These are phyloP conservation scores for Drosophila atripex DNA, from an alignment of 2,888 invertebrate genomes.

Conservation along the genomic window DNA sequence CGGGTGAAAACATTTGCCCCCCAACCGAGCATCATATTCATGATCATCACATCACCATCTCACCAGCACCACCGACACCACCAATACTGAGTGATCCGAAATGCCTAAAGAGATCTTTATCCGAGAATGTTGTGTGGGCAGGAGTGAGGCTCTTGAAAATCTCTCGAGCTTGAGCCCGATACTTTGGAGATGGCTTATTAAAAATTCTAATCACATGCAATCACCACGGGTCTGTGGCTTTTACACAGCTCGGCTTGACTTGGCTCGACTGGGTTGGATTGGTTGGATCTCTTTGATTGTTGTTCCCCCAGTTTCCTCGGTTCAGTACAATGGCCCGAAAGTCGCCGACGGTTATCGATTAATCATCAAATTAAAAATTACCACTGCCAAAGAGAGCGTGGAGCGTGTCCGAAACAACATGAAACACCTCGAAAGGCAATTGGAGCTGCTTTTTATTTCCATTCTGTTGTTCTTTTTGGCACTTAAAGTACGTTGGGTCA, in stretches of 20 bases:
- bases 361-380: constrained; percentile 75
- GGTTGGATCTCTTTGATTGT: constrained; percentile 30
- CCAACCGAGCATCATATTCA: constrained; percentile 30
- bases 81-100: constrained; percentile 31
- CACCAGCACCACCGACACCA: neutral
- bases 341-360: constrained; percentile 78
- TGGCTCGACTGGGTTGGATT: too few species aligned
- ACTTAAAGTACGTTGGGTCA: constrained; percentile 39
- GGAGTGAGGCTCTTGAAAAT: constrained; percentile 30
- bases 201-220: constrained; percentile 79
- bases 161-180: neutral
- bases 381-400: constrained; percentile 69
- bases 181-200: constrained; percentile 67
- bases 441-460: constrained; percentile 33
- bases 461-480: constrained; percentile 45
- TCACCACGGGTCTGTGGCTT: constrained; percentile 42
- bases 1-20: constrained; percentile 60
- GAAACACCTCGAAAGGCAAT: constrained; percentile 51
- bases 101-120: constrained; percentile 61
- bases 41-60: constrained; percentile 24
- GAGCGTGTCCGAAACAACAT: constrained; percentile 65
- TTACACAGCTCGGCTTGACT: constrained; percentile 1
- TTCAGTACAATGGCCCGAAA: constrained; percentile 66
- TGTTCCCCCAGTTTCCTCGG: constrained; percentile 28
- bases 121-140: constrained; percentile 53